Evolutionary conservation across 2,797 vertebrate genomes (phyloP).

Genomic region (Oceanodroma leucorhoa): DNA sequence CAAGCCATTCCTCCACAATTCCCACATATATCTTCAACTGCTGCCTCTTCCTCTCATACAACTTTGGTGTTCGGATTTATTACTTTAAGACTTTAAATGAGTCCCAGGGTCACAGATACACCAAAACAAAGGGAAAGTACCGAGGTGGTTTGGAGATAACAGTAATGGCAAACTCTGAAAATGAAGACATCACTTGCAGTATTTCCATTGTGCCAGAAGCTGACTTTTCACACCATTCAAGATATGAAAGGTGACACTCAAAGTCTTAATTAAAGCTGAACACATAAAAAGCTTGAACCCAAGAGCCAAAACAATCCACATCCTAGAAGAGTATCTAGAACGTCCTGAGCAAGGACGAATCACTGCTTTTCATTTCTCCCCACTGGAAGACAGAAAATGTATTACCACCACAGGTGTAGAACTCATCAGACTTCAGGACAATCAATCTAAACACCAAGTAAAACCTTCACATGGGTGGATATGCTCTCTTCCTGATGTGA

Average conservation of each 20-base stretch:
- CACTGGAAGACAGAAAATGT: background rate
- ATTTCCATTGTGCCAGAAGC: background rate
- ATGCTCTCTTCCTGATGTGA: background rate
- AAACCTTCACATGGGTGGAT: background rate
- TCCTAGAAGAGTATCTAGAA: background rate
- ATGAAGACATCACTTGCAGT: background rate
- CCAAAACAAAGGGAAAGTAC: background rate
- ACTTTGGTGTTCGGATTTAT: background rate
- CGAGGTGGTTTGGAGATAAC: background rate
- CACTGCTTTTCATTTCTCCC: background rate
- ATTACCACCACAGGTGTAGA: background rate
- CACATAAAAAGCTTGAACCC: background rate
- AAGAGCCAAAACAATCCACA: accelerated
- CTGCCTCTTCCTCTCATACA: background rate
- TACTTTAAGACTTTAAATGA: background rate
- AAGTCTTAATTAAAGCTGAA: background rate
- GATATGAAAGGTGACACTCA: background rate
- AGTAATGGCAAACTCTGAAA: background rate
- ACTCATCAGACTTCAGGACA: background rate
- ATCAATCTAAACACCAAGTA: background rate
- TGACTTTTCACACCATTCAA: background rate
- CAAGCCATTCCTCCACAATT: too few relatives aligned
- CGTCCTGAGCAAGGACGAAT: background rate
- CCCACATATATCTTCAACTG: background rate
- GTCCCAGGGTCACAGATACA: background rate